Base-by-base conservation (phyloP, 2,113 vertebrate genomes). In the Phycodurus eques region DNA sequence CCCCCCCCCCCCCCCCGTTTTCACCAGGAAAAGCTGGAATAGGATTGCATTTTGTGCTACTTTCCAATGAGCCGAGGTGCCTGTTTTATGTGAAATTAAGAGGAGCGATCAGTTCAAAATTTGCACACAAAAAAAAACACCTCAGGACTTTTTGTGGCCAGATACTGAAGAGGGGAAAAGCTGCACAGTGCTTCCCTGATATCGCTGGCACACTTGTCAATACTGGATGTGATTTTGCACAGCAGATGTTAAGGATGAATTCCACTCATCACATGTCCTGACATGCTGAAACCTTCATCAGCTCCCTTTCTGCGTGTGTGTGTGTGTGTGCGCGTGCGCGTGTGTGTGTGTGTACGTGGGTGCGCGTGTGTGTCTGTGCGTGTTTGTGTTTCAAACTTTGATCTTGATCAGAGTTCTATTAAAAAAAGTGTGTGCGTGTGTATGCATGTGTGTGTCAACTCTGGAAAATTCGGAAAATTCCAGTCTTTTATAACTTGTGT, bases 171-270 rank as follows among this genome's bases (percentile, higher is more conserved):
- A 35, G 31, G 57, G 44, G 33, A 4, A 31, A 72, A 81, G 77
- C 63, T 57, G 68, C 42, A n/a, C 64, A 65, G 69, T 85, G 70
- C 79, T 81, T 83, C 77, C 56, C 71, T 82, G 72, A 82, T 78
- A 78, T 82, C 75, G 75, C 61, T n/a, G 43, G 47, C 47, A 49
- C 70, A 71, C 63, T 83, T 78, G 71, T 79, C 72, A 84, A 83
- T 71, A 73, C 31, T 61, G 59, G 59, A 61, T 74, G 69, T 78
- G 74, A 84, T 83, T 83, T 89, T 77, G 72, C 60, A 69, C 60
- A 80, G 73, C 80, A 86, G 73, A 83, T 83, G 75, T 86, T 60
- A 81, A 77, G 81, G 73, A 72, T 71, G 27, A 76, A 82, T 81
- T 86, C 72, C 72, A 81, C 69, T 47, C 15, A 11, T 78, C 70